Conservation (phyloP, 2,113 vertebrate genomes). For the Sinocyclocheilus rhinocerous region DNA sequence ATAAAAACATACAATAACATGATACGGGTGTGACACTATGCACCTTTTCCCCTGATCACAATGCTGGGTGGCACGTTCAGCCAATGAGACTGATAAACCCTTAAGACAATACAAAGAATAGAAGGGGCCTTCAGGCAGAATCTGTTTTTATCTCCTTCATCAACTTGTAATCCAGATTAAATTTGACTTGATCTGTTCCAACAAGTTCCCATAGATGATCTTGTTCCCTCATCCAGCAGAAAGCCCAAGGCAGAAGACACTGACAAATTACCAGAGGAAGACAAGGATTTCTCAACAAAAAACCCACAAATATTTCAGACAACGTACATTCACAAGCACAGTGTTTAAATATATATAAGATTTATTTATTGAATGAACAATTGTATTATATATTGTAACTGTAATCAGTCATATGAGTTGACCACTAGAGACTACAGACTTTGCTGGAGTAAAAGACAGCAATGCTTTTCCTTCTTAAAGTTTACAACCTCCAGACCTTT, state of each 20-base stretch:
- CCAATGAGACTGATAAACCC: background rate
- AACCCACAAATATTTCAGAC: background rate
- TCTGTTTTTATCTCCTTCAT: conserved; percentile 32
- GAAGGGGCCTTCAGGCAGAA: background rate
- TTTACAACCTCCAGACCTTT: conserved; percentile 1
- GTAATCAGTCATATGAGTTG: background rate
- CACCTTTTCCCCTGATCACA: background rate
- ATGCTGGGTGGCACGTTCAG: background rate
- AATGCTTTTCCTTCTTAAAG: background rate
- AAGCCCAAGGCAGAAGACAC: background rate
- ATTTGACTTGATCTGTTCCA: background rate
- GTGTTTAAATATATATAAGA: background rate
- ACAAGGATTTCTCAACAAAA: background rate
- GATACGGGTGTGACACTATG: background rate
- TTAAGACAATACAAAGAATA: background rate
- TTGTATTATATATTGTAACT: background rate
- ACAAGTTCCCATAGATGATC: background rate
- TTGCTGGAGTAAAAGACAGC: background rate
- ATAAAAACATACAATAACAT: background rate
- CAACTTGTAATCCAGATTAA: conserved; percentile 11
- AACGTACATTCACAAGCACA: background rate
- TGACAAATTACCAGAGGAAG: conserved; percentile 15
- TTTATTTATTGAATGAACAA: background rate
- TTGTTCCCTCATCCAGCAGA: background rate
- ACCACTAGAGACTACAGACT: background rate